phyloP scores from a whole-genome alignment of 2,113 vertebrate species.

The Leucosticte australis region DNA sequence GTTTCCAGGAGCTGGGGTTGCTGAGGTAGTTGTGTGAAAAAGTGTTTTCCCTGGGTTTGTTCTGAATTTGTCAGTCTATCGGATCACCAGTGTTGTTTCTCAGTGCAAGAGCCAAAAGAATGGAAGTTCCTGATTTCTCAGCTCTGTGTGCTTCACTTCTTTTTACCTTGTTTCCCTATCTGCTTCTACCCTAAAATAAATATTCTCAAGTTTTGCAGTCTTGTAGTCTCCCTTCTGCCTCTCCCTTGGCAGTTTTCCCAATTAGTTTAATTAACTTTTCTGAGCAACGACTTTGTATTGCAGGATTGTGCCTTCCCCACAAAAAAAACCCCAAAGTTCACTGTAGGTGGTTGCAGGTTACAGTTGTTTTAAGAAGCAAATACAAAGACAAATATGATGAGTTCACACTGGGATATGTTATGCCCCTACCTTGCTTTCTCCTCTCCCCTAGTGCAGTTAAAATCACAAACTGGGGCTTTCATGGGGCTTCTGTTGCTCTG shows the following conservation, averaged over 20 bases:
- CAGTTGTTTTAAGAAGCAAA: not conserved
- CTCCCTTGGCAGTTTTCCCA: not conserved
- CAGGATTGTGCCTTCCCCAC: not conserved
- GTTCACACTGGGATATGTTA: not conserved
- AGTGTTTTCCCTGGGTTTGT: not conserved
- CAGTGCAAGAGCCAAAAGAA: not conserved
- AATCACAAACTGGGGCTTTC: not conserved
- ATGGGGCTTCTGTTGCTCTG: not conserved
- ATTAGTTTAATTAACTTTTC: not conserved
- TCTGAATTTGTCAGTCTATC: not conserved
- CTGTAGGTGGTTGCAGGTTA: not conserved
- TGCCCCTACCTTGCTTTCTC: not conserved
- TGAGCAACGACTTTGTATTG: not conserved
- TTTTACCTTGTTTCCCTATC: not conserved
- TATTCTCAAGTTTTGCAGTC: not conserved
- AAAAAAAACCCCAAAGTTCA: not conserved
- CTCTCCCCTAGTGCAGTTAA: not conserved
- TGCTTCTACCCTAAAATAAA: not conserved
- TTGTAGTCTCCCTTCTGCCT: not conserved
- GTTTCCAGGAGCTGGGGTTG: not conserved
- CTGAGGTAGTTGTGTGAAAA: not conserved
- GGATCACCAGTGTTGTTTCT: not conserved
- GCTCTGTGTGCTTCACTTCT: not conserved
- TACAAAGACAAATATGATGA: not conserved
- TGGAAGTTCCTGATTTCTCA: not conserved